Percentiles rank a stretch among this genome's conserved stretches.
Conservation (phyloP, 2,888 invertebrate species). For the Noctua fimbriata region DNA sequence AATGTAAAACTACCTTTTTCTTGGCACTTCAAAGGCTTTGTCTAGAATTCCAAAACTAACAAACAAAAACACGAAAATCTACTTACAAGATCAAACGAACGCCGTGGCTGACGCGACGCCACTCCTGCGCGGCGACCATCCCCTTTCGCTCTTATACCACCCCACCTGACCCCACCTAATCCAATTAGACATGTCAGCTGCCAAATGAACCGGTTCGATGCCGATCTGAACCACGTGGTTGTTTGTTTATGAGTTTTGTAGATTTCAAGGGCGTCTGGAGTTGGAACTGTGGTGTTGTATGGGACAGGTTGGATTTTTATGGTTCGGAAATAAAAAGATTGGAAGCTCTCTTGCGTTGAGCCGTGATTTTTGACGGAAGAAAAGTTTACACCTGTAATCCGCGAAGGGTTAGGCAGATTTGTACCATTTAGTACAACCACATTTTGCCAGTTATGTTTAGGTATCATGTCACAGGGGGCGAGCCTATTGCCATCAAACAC, state of each 20-base stretch:
- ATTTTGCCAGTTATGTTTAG: background rate
- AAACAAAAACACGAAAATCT: slow-evolving; percentile 50
- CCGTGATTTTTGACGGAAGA: background rate
- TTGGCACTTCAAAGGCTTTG: background rate
- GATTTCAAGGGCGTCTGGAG: slow-evolving; percentile 63
- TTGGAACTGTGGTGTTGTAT: background rate
- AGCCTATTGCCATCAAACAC: background rate
- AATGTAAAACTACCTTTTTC: background rate
- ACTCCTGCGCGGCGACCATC: slow-evolving; percentile 79
- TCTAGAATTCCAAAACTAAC: background rate
- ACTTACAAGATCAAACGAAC: slow-evolving; percentile 78
- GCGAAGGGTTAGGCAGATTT: background rate
- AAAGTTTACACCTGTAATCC: background rate
- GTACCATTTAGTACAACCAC: no score
- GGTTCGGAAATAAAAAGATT: background rate
- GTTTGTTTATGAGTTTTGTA: slow-evolving; percentile 64
- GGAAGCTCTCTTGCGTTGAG: no score
- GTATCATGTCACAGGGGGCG: background rate
- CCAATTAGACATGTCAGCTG: slow-evolving; percentile 75
- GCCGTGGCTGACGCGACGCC: slow-evolving; percentile 82
- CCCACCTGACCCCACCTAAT: slow-evolving; percentile 67
- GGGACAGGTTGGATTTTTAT: background rate
- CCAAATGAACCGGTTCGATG: slow-evolving; percentile 67
- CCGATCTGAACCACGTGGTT: slow-evolving; percentile 57
- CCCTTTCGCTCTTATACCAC: slow-evolving; percentile 77